These are phyloP conservation scores for Mobula hypostoma DNA, from an alignment of 2,113 vertebrate genomes.

Conservation along the genomic window DNA sequence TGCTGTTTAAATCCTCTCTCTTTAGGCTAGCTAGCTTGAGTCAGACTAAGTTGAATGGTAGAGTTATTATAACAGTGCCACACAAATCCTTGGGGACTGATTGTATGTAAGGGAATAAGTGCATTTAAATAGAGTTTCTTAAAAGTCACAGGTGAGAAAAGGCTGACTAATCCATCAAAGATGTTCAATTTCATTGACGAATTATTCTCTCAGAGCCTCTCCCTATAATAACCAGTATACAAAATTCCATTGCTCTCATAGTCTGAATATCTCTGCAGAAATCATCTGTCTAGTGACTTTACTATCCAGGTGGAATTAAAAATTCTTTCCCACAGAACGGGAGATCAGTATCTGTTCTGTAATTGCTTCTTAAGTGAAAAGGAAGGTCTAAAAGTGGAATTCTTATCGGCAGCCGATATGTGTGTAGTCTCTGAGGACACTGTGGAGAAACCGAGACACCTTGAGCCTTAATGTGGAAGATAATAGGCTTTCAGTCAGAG, in stretches of 20 bases:
- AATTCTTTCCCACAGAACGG: no score
- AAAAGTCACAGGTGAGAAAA: no score
- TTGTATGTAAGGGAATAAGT: neutral
- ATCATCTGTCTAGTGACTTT: no score
- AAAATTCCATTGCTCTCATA: no score
- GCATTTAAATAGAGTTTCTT: neutral
- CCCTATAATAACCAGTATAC: no score
- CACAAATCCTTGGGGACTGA: neutral
- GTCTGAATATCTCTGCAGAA: no score
- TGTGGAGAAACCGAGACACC: neutral
- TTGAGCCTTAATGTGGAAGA: neutral
- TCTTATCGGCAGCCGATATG: neutral
- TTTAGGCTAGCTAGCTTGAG: neutral
- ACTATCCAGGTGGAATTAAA: no score
- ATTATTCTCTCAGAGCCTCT: no score
- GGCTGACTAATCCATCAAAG: no score
- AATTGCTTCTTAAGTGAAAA: neutral
- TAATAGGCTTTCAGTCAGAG: constrained; percentile 2
- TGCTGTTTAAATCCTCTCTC: neutral
- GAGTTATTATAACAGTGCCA: neutral
- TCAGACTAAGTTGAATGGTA: neutral
- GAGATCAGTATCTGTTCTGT: neutral
- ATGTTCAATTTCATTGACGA: no score
- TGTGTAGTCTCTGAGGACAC: neutral
- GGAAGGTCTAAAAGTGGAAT: neutral